These are phyloP conservation scores for Epinephelus awoara DNA, from an alignment of 2,797 vertebrate genomes.

Conservation along the genomic window DNA sequence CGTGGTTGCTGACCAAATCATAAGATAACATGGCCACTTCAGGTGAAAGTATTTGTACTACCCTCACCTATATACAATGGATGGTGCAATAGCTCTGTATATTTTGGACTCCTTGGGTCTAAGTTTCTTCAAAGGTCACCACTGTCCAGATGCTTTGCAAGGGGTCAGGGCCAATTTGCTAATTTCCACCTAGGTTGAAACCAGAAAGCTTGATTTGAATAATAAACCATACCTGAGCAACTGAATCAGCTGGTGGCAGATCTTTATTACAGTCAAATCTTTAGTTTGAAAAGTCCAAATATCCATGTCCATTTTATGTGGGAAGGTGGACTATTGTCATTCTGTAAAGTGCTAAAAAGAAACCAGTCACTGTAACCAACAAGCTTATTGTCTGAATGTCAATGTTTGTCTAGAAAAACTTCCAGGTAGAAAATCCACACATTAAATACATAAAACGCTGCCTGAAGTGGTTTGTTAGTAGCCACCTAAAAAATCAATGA, in stretches of 20 bases:
- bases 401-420: too few species aligned
- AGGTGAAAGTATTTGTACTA: too few species aligned
- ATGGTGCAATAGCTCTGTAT: not conserved
- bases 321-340: not conserved
- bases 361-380: not conserved
- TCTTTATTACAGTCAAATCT: not conserved
- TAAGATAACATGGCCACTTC: not conserved
- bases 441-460: too few species aligned
- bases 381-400: too few species aligned
- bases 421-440: too few species aligned
- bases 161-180: not conserved
- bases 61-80: too few species aligned
- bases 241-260: not conserved
- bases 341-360: not conserved
- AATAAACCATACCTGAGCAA: not conserved
- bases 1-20: not conserved
- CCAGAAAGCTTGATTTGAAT: not conserved
- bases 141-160: not conserved
- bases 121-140: constrained; percentile 1
- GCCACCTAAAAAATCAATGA: too few species aligned
- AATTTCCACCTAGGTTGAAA: not conserved
- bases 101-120: not conserved
- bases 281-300: not conserved
- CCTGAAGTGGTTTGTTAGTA: too few species aligned
- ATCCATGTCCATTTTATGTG: too few species aligned